Conservation (phyloP, 1,140 invertebrate species). For the Trachymyrmex cornetzi region DNA sequence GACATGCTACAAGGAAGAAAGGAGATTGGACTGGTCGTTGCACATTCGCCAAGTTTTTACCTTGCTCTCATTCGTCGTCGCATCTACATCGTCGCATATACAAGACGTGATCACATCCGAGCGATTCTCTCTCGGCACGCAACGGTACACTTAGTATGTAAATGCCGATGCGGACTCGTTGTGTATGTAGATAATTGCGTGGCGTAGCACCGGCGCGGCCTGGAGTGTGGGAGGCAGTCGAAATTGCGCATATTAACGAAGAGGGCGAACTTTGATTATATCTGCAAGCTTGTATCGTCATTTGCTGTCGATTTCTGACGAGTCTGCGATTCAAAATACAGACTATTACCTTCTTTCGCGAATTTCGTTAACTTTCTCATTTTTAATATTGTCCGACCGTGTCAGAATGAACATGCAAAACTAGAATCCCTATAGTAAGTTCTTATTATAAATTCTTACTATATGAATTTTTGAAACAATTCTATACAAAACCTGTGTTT, state of each 20-base stretch:
- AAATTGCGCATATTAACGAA: slow-evolving; percentile 78
- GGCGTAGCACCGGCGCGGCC: slow-evolving; percentile 28
- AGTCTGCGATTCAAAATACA: background rate
- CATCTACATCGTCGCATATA: slow-evolving; percentile 67
- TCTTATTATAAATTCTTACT: no score
- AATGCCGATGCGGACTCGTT: slow-evolving; percentile 56
- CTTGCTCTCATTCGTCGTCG: slow-evolving; percentile 49
- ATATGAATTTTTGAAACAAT: no score
- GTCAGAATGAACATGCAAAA: background rate
- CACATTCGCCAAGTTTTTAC: slow-evolving; percentile 31
- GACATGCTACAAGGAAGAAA: background rate
- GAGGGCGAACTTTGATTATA: slow-evolving; percentile 66
- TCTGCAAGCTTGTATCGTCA: slow-evolving; percentile 54
- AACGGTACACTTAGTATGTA: slow-evolving; percentile 77
- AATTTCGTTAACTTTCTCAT: background rate
- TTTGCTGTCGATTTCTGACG: slow-evolving; percentile 68
- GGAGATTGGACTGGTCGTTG: background rate
- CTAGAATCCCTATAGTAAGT: no score
- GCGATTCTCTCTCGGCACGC: slow-evolving; percentile 72
- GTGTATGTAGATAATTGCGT: slow-evolving; percentile 74
- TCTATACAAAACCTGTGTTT: background rate
- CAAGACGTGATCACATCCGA: slow-evolving; percentile 67
- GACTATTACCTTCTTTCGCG: no score
- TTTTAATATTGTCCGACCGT: background rate
- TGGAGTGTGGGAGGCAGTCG: slow-evolving; percentile 70